phyloP scores from a whole-genome alignment of 2,797 vertebrate species.

The Coranthus polyacanthus region DNA sequence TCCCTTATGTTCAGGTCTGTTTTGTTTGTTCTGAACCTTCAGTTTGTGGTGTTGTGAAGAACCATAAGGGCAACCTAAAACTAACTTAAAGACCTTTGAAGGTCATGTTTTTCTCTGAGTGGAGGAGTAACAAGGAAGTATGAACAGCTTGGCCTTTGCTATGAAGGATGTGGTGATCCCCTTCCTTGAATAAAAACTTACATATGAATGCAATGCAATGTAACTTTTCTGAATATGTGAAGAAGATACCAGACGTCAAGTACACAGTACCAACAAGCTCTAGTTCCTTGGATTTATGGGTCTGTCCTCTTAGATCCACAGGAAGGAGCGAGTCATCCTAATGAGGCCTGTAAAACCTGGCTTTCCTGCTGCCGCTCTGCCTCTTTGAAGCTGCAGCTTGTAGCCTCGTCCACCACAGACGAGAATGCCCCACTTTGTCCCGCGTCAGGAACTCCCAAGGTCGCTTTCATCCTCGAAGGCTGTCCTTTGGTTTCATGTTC shows the following conservation, averaged over 20 bases:
- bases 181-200: no score
- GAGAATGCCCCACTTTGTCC: not conserved
- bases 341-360: constrained; percentile 66
- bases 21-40: no score
- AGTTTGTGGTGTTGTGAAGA: not conserved
- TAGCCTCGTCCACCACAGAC: constrained; percentile 9
- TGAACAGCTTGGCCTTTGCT: constrained; percentile 32
- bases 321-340: constrained; percentile 57
- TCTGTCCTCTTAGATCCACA: constrained; percentile 44
- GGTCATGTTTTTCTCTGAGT: not conserved
- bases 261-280: not conserved
- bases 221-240: not conserved
- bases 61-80: no score
- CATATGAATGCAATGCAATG: not conserved
- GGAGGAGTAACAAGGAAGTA: constrained; percentile 13
- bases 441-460: not conserved
- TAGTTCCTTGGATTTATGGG: constrained; percentile 33
- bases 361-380: constrained; percentile 55
- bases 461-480: constrained; percentile 2
- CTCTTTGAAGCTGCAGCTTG: constrained; percentile 63
- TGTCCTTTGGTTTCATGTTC: not conserved
- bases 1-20: no score
- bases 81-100: no score
- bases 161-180: constrained; percentile 1
- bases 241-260: not conserved